phyloP scores from a whole-genome alignment of 1,140 invertebrate genomes.

The Apis dorsata region DNA sequence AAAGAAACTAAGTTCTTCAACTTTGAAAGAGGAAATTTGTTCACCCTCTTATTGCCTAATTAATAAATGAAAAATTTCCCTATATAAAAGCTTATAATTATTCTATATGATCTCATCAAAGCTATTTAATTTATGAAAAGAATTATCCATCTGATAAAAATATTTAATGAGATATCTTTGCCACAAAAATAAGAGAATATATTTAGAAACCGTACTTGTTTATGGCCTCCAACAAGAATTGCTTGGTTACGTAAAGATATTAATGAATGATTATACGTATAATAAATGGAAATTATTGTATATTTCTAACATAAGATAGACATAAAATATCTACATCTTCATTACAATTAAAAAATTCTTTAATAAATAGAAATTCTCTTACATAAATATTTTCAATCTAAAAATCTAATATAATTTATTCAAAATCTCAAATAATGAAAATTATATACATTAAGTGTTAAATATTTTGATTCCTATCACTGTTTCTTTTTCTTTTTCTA shows the following conservation, averaged over 20 bases:
- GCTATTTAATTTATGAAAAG: neutral
- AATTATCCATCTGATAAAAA: neutral
- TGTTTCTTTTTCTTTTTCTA: slow-evolving; percentile 30
- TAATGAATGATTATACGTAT: neutral
- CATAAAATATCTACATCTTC: neutral
- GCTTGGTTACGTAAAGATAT: slow-evolving; percentile 24
- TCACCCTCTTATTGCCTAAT: neutral
- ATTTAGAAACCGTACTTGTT: neutral
- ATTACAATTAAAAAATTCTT: neutral
- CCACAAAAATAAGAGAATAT: neutral
- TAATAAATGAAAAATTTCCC: neutral
- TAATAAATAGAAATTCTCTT: neutral
- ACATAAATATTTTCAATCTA: neutral
- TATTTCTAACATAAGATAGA: too few relatives aligned
- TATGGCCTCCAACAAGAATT: neutral
- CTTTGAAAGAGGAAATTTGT: neutral
- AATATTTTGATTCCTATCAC: neutral
- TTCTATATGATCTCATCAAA: neutral
- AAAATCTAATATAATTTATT: neutral
- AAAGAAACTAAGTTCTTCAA: neutral
- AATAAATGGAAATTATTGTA: neutral
- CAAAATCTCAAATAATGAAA: neutral
- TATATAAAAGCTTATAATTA: neutral
- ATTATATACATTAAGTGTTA: neutral
- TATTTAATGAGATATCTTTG: slow-evolving; percentile 20